Conservation (phyloP, 2,888 invertebrate species). For the Tinea pellionella region DNA sequence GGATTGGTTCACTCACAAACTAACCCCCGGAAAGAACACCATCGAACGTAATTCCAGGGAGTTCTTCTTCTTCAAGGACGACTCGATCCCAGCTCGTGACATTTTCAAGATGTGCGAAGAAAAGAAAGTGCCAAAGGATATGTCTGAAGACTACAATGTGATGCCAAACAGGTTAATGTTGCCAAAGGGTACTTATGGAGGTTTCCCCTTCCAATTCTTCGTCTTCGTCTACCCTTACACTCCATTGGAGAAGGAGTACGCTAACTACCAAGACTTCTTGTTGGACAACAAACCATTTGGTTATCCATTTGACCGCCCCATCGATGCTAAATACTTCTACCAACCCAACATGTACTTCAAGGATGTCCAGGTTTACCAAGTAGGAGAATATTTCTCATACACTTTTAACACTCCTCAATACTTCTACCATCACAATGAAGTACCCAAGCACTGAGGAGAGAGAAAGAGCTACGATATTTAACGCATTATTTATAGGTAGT, state of each 20-base stretch:
- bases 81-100: slow-evolving; percentile 64
- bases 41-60: slow-evolving; percentile 69
- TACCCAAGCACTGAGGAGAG: slow-evolving; percentile 13
- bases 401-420: slow-evolving; percentile 32
- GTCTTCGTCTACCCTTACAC: slow-evolving; percentile 56
- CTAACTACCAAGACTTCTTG: slow-evolving; percentile 37
- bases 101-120: slow-evolving; percentile 61
- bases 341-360: slow-evolving; percentile 46
- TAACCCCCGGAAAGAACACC: slow-evolving; percentile 65
- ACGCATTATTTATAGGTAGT: not conserved
- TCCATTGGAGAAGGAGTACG: slow-evolving; percentile 29
- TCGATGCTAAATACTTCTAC: slow-evolving; percentile 34
- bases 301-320: slow-evolving; percentile 52
- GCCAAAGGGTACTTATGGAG: slow-evolving; percentile 67
- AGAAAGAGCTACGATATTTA: slow-evolving; percentile 2
- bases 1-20: slow-evolving; percentile 43
- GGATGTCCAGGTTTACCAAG: slow-evolving; percentile 67
- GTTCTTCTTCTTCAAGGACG: slow-evolving; percentile 63
- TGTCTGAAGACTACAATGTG: slow-evolving; percentile 57
- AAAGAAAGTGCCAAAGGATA: slow-evolving; percentile 23
- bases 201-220: slow-evolving; percentile 63
- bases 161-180: slow-evolving; percentile 69
- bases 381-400: slow-evolving; percentile 42
- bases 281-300: slow-evolving; percentile 54
- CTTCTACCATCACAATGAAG: slow-evolving; percentile 18